These are phyloP conservation scores for Nothoprocta pentlandii DNA, from an alignment of 2,113 vertebrate genomes.

Conservation along the genomic window DNA sequence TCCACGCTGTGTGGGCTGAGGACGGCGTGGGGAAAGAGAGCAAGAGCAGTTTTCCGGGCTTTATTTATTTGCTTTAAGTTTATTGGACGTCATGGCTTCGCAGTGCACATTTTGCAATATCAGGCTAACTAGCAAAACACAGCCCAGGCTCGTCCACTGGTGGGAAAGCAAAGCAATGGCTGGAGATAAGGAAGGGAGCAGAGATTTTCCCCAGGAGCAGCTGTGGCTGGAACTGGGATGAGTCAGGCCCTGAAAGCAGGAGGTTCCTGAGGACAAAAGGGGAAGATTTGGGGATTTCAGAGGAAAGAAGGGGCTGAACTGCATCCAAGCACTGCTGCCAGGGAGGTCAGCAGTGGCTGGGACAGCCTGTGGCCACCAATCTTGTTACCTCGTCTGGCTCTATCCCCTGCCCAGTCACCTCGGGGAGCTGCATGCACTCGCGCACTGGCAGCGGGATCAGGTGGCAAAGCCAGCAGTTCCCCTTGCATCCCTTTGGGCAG, in stretches of 20 bases:
- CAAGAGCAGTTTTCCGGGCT: fast-evolving
- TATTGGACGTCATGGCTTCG: not conserved
- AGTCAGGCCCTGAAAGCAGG: fast-evolving
- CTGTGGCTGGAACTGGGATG: fast-evolving
- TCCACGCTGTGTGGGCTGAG: fast-evolving
- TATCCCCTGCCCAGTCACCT: not conserved
- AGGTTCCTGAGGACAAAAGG: not conserved
- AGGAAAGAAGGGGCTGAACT: not conserved
- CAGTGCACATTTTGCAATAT: not conserved
- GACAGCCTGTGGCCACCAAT: no score
- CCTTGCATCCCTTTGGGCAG: no score
- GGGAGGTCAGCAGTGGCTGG: no score
- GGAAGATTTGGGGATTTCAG: not conserved
- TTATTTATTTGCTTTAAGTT: not conserved
- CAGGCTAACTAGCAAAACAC: not conserved
- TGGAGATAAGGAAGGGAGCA: fast-evolving
- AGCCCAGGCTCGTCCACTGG: not conserved
- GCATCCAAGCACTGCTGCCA: not conserved
- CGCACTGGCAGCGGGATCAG: no score
- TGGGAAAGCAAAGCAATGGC: fast-evolving
- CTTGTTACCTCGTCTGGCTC: not conserved
- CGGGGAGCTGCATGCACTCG: no score
- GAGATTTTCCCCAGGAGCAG: not conserved
- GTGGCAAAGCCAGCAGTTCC: no score
- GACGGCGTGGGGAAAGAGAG: fast-evolving